phyloP scores from a whole-genome alignment of 2,797 vertebrate species.

The Eurystomus glaucurus region DNA sequence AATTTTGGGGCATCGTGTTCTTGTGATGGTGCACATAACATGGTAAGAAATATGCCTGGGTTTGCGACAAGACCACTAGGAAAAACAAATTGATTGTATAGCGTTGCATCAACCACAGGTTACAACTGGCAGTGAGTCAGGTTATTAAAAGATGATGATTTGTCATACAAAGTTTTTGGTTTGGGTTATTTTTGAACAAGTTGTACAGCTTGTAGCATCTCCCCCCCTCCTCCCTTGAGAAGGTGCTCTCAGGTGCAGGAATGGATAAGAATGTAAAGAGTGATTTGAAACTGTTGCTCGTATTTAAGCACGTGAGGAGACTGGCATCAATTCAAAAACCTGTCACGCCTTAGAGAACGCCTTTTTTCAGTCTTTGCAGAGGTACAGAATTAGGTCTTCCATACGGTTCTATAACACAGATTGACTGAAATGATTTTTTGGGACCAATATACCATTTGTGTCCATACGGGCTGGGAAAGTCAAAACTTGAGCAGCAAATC shows the following conservation, averaged over 20 bases:
- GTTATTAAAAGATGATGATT: constrained; percentile 5
- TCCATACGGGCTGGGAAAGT: not conserved
- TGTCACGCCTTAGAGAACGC: not conserved
- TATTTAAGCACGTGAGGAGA: not conserved
- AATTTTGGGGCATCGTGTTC: not conserved
- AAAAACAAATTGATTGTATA: not conserved
- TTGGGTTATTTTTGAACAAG: constrained; percentile 37
- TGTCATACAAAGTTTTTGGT: not conserved
- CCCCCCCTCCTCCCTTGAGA: not conserved
- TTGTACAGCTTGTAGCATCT: not conserved
- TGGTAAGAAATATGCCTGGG: not conserved
- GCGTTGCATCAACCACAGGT: not conserved
- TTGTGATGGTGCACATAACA: not conserved
- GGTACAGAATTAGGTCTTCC: not conserved
- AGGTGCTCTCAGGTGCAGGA: not conserved
- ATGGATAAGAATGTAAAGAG: not conserved
- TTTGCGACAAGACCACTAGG: not conserved
- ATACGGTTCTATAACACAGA: not conserved
- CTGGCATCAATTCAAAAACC: not conserved
- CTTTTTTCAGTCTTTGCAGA: not conserved
- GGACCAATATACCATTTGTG: not conserved
- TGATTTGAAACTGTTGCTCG: not conserved
- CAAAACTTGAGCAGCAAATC: not conserved
- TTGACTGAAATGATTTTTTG: not conserved
- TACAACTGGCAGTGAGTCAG: constrained; percentile 13